Base-by-base conservation (phyloP, 2,888 invertebrate genomes). In the Tachina grossa region DNA sequence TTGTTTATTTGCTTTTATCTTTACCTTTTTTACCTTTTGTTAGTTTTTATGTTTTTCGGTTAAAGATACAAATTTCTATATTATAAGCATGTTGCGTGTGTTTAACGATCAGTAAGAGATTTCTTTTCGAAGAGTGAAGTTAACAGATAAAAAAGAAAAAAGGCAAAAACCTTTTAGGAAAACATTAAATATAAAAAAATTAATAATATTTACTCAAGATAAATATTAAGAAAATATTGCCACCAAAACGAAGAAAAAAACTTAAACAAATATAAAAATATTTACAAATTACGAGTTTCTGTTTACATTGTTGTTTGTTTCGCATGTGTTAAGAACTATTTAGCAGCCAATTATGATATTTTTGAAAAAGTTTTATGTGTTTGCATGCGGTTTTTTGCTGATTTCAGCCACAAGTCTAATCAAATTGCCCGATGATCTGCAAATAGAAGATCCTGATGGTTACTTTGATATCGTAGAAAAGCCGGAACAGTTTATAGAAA, bases 361-460 rank as follows among this genome's bases (percentile, higher is more conserved):
- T 47, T 75, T 59, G 1, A 80, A 83, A 59, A 69, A 59, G 3
- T 47, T 65, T 1, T 59, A 45, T 68, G 45, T 59, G 53, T 22
- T 72, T 16, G 51, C 77, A 1, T 65, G 66, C 41, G 69, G 75
- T 11, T 43, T 83, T 71, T 43, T 76, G 9, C 19, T 80, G 31
- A 19, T 79, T 13, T 22, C 69, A 8, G 51, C 10, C 14, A 59
- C 65, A 47, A 79, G 71, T 49, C 41, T 72, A 16, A 57, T 61
- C n/a, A 49, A 78, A 65, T 72, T 19, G 39, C 71, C 79, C 41
- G 13, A 59, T 10, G 59, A 86, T 59, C 39, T 89, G 19, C 89
- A 88, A 83, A 87, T 90, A 39, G 90, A 90, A 39, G 90, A 90
- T 61, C 86, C 88, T 9, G 88, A 89, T 63, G 89, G 88, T 69